These are phyloP conservation scores for Danio albolineatus DNA, from an alignment of 2,797 vertebrate species.

Conservation along the genomic window DNA sequence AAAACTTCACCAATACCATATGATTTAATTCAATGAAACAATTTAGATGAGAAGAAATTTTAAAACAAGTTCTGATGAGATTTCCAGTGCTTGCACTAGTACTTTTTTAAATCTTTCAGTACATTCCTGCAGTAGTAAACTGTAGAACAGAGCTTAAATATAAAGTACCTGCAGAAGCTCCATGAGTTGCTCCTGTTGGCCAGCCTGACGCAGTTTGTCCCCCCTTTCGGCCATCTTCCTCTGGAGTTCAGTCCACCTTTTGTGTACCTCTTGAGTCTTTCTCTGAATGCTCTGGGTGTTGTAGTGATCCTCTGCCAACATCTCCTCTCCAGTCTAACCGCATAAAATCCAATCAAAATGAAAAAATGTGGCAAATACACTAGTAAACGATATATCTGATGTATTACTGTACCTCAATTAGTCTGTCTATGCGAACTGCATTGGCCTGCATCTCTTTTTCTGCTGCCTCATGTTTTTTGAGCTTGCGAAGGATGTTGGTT, in stretches of 20 bases:
- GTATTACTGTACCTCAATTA: slow-evolving; percentile 78
- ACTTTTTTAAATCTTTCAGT: no score
- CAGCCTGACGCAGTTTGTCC: slow-evolving; percentile 85
- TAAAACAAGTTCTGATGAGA: neutral
- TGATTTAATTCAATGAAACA: neutral
- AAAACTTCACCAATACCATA: no score
- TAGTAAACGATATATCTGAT: neutral
- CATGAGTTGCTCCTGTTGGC: slow-evolving; percentile 89
- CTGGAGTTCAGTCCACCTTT: slow-evolving; percentile 82
- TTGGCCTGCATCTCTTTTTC: slow-evolving; percentile 87
- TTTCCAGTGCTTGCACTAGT: neutral
- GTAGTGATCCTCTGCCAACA: slow-evolving; percentile 75
- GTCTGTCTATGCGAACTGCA: slow-evolving; percentile 75
- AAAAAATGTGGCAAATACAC: neutral
- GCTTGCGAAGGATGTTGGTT: slow-evolving; percentile 81
- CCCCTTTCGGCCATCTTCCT: slow-evolving; percentile 84
- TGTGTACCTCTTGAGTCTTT: slow-evolving; percentile 75
- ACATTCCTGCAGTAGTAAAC: neutral
- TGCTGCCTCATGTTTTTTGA: slow-evolving; percentile 84
- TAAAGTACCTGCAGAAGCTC: slow-evolving; percentile 79
- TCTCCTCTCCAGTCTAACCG: slow-evolving; percentile 79
- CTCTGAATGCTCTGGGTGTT: slow-evolving; percentile 74
- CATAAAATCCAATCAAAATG: slow-evolving; percentile 22
- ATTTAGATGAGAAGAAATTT: neutral
- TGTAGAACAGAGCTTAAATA: neutral